phyloP scores from a whole-genome alignment of 2,888 invertebrate genomes.

The Diplolepis rosae region DNA sequence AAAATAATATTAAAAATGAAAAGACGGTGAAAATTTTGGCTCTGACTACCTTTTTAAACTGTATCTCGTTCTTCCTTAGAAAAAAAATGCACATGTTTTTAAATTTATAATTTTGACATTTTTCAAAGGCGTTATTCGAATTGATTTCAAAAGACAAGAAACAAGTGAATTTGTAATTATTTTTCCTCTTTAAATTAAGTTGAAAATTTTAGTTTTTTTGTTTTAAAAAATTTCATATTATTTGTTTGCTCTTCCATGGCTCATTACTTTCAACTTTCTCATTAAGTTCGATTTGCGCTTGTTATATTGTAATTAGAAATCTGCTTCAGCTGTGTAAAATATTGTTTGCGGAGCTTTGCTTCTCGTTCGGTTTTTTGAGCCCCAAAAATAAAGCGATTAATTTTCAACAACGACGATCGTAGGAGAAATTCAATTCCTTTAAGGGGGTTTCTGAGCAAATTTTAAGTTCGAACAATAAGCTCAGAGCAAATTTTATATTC shows the following conservation, averaged over 20 bases:
- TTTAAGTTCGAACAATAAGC: neutral
- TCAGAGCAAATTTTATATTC: neutral
- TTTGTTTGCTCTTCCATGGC: neutral
- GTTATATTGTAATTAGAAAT: neutral
- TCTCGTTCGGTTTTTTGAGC: neutral
- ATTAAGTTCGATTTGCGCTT: neutral
- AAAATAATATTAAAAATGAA: no score
- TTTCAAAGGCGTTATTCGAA: no score
- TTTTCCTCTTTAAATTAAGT: neutral
- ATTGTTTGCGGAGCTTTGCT: slow-evolving; percentile 15
- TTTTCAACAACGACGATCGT: slow-evolving; percentile 25
- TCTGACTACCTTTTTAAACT: no score
- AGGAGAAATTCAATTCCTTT: neutral
- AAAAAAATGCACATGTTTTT: no score
- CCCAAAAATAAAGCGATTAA: neutral
- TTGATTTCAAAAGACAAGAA: no score
- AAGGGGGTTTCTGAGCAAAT: neutral
- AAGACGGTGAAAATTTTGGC: no score
- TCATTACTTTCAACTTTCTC: neutral
- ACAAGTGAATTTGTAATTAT: neutral
- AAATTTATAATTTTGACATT: no score
- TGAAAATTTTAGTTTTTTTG: neutral
- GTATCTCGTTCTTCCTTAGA: no score
- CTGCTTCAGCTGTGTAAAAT: slow-evolving; percentile 15
- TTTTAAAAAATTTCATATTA: neutral